Base-by-base conservation (phyloP, 1,140 invertebrate genomes). In the Sitobion miscanthi region DNA sequence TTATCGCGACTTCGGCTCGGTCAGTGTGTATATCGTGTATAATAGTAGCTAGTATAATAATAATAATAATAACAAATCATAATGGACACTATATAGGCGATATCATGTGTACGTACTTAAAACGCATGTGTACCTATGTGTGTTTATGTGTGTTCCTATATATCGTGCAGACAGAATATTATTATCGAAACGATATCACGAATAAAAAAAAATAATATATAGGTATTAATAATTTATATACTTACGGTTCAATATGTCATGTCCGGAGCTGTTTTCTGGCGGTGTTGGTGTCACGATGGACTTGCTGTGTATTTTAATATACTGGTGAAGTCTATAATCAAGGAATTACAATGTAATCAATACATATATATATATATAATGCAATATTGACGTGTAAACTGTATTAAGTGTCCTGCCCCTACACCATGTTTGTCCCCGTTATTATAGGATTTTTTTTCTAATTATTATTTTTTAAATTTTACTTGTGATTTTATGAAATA, bases 21-120 rank as follows among this genome's bases (percentile, higher is more conserved):
- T 47, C 69, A 83, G 91, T 93, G n/a, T 57, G 42, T 85, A 86
- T 69, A n/a, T 69, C 62, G 62, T 69, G 62, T 77, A 91, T 77
- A 91, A 47, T 90, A 69, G 21, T 83, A 83, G 38, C 38, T 9
- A 6, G 35, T 21, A 30, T 91, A 91, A 49, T 52, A 91, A 91
- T 77, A 49, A 49, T 52, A 91, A 91, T 77, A 49, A 92, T 14
- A 42, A 92, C 82, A 93, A 93, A 93, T 93, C 82, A 57, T 93
- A 93, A 93, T 93, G 91, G 77, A 93, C 52, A 86, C 42, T 38
- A 42, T 52, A 35, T 35, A 42, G 30, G 20, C 20, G 89, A 69
- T 90, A 90, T 90, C 23, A 57, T 69, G 20, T 57, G 42, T 90
- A 14, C 25, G 38, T 90, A 62, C 62, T 77, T 77, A 77, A 77